These are phyloP conservation scores for Asbolus verrucosus DNA, from an alignment of 1,140 invertebrate species.

Conservation along the genomic window DNA sequence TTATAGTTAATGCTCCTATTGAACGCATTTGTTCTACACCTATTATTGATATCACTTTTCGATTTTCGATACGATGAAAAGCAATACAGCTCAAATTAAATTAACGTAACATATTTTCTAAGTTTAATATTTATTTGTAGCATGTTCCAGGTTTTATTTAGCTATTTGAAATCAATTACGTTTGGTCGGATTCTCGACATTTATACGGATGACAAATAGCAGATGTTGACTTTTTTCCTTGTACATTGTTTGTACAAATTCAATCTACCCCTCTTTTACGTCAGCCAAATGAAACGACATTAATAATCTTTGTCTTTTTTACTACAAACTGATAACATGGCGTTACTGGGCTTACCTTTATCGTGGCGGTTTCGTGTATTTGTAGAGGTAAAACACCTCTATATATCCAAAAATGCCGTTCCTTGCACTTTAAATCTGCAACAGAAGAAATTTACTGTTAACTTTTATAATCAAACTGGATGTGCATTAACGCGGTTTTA, in stretches of 20 bases:
- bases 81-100: too few species aligned
- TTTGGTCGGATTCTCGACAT: constrained; percentile 16
- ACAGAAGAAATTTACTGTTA: too few species aligned
- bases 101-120: constrained; percentile 9
- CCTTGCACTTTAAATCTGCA: not conserved
- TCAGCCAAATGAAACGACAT: not conserved
- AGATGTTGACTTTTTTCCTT: constrained; percentile 4
- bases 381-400: not conserved
- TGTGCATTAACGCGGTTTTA: too few species aligned
- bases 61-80: not conserved
- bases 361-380: too few species aligned
- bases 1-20: too few species aligned
- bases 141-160: not conserved
- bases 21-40: too few species aligned
- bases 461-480: too few species aligned
- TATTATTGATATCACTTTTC: too few species aligned
- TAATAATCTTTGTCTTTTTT: too few species aligned
- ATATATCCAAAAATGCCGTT: not conserved
- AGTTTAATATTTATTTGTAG: not conserved
- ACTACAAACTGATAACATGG: too few species aligned
- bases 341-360: too few species aligned
- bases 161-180: constrained; percentile 17
- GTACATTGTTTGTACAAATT: constrained; percentile 5
- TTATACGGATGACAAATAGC: constrained; percentile 3
- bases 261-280: constrained; percentile 4